Evolutionary conservation across 1,140 invertebrate genomes (phyloP).

Genomic region (Zaprionus taronus): DNA sequence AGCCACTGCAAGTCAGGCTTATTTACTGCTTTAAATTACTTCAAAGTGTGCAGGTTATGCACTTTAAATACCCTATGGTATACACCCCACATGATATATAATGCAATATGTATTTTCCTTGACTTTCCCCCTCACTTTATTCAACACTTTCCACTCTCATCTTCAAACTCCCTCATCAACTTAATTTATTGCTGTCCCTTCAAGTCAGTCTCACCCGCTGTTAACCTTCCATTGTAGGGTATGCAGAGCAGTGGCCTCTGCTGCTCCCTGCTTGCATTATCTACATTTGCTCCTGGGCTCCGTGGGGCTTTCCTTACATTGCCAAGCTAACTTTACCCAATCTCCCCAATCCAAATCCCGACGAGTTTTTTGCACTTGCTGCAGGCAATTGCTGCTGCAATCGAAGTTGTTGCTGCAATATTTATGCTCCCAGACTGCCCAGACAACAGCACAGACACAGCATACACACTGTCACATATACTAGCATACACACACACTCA

Average conservation of each 20-base stretch:
- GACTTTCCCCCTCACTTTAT: neutral
- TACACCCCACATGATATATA: neutral
- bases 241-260: neutral
- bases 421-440: slow-evolving; percentile 46
- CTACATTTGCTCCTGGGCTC: slow-evolving; percentile 1
- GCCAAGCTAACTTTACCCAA: slow-evolving; percentile 24
- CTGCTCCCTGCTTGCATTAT: slow-evolving; percentile 9
- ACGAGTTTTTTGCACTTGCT: slow-evolving; percentile 35
- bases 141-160: neutral
- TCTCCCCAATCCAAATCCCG: slow-evolving; percentile 6
- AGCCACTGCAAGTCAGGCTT: no score
- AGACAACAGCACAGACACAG: slow-evolving; percentile 21
- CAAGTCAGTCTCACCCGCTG: neutral
- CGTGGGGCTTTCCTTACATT: slow-evolving; percentile 16
- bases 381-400: slow-evolving; percentile 37
- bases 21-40: no score
- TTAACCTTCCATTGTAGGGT: neutral
- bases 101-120: neutral
- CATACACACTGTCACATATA: neutral
- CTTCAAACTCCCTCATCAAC: neutral
- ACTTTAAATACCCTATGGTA: no score
- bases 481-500: neutral
- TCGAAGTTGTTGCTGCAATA: slow-evolving; percentile 32
- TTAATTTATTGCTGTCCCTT: no score
- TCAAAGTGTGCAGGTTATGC: no score